Evolutionary conservation across 2,113 vertebrate genomes (phyloP), one percentile per base, ranked within the genome.

Genomic region (Neogale vison): DNA sequence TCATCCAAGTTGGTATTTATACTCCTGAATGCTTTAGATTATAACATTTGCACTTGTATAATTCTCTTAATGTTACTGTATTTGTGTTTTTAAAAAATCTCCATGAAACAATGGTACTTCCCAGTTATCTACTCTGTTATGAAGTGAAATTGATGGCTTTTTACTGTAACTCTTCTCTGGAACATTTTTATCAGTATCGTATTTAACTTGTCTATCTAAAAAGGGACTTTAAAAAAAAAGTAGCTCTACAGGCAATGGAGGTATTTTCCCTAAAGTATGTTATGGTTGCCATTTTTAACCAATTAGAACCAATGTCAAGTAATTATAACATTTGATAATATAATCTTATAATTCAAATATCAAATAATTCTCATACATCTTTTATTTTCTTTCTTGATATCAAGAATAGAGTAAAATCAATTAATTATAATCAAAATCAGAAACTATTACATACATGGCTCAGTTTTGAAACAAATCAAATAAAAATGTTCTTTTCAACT

Each of bases 121-220:
- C n/a, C 1, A 88, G 42, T 86, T 6, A 69, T 13, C 23, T 80
- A 82, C 20, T 89, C 47, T 95, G 72, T 67, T 24, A 77, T 59
- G 42, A 76, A 11, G 45, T 81, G 15, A 88, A 94, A 87, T 14
- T 34, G 14, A 77, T 34, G 29, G 21, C 23, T 83, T 96, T 95
- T 63, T 81, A 65, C 4, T 69, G 47, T 59, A 42, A 87, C 31
- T 79, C 13, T 77, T 71, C 29, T 94, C 69, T 84, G 11, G 11
- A 82, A 88, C 10, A 55, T 93, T 93, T 92, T 82, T 13, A 86
- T 88, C 26, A 52, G 4, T 69, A 95, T 63, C 21, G 63, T 79
- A 88, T 87, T 90, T 80, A 17, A 90, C 15, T 76, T 92, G 50
- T 24, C 20, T 92, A 76, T 63, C 31, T 61, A 76, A 96, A 95